phyloP scores from a whole-genome alignment of 1,140 invertebrate genomes.

The Drosophila novamexicana region DNA sequence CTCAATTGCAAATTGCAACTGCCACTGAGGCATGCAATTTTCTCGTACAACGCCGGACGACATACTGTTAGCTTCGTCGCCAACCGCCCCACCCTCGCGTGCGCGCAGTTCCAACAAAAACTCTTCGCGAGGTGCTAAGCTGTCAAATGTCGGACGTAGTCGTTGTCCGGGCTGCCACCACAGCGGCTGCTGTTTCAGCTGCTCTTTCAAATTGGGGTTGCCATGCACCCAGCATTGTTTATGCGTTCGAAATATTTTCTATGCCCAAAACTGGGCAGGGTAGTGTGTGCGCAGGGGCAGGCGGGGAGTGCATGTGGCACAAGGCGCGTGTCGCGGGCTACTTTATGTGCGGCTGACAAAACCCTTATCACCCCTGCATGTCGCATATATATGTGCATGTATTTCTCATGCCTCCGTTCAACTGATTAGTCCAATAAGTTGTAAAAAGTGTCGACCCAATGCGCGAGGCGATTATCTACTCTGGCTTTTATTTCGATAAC shows the following conservation, averaged over 20 bases:
- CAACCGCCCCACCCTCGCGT: not conserved
- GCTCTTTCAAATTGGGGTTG: conserved; percentile 42
- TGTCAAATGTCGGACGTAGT: conserved; percentile 72
- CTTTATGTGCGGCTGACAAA: conserved; percentile 30
- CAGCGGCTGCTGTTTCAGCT: conserved; percentile 46
- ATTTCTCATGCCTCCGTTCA: conserved; percentile 6
- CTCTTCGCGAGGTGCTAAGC: conserved; percentile 74
- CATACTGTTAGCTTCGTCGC: not conserved
- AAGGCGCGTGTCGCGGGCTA: conserved; percentile 44
- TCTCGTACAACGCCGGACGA: conserved; percentile 35
- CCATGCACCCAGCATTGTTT: conserved; percentile 43
- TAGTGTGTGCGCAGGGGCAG: conserved; percentile 9
- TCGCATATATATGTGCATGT: not conserved
- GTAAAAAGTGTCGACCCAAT: conserved; percentile 76
- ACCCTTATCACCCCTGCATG: conserved; percentile 4
- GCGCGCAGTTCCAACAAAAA: not conserved
- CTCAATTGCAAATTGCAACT: conserved; percentile 82
- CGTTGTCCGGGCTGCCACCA: conserved; percentile 23
- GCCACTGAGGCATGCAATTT: conserved; percentile 79
- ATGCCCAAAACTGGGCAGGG: not conserved
- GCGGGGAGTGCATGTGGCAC: conserved; percentile 5
- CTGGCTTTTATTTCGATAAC: conserved; percentile 66
- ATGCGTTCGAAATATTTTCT: conserved; percentile 28
- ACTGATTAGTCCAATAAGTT: conserved; percentile 83
- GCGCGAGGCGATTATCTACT: conserved; percentile 67